These are phyloP conservation scores for Melieria picta DNA, from an alignment of 2,888 invertebrate genomes.

Conservation along the genomic window DNA sequence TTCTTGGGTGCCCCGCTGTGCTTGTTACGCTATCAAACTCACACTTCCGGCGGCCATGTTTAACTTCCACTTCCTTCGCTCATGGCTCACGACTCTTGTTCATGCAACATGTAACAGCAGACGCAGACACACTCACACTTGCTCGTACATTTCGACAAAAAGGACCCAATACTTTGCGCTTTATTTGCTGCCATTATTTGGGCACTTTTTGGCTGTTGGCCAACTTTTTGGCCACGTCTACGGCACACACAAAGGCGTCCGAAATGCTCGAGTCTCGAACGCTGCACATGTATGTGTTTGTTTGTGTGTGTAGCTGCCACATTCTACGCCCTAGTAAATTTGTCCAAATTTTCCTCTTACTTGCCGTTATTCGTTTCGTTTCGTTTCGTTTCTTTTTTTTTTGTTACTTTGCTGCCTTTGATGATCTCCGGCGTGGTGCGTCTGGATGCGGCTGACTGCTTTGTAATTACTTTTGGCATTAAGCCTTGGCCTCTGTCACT, in stretches of 20 bases:
- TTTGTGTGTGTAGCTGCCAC: background rate
- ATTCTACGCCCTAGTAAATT: background rate
- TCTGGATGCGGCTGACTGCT: conserved; percentile 17
- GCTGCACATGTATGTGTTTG: background rate
- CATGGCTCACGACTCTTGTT: conserved; percentile 1
- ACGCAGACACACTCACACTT: background rate
- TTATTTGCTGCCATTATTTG: conserved; percentile 3
- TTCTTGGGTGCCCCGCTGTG: too few relatives aligned
- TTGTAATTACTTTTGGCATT: conserved; percentile 36
- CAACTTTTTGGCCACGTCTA: background rate
- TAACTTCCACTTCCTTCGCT: conserved; percentile 1
- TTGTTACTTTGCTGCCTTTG: background rate
- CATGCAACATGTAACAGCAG: background rate
- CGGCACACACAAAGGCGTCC: background rate
- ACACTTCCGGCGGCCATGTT: conserved; percentile 5
- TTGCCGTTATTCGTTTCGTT: background rate
- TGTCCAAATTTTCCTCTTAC: conserved; percentile 7
- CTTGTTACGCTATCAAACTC: background rate
- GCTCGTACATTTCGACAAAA: background rate
- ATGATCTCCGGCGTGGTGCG: conserved; percentile 26
- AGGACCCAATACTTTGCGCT: background rate
- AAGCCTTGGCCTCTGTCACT: background rate
- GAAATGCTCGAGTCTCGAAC: background rate
- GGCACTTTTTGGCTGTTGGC: background rate
- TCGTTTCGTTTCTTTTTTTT: background rate